Evolutionary conservation across 2,797 vertebrate species (phyloP).

Genomic region (Lophius americanus): DNA sequence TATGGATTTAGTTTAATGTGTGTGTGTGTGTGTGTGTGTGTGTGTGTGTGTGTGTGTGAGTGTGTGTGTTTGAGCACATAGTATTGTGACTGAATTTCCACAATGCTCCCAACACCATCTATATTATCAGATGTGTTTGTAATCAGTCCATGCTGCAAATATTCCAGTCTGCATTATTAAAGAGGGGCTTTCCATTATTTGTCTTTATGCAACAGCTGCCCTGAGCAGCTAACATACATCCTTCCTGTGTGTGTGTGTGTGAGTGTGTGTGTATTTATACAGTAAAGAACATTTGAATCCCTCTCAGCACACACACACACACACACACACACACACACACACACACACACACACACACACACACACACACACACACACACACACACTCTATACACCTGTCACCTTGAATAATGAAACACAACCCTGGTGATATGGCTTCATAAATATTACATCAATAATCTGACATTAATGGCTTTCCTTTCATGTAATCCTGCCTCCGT

Average conservation of each 20-base stretch:
- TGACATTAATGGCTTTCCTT: constrained; percentile 75
- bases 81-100: constrained; percentile 2
- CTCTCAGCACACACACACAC: constrained; percentile 2
- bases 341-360: constrained; percentile 5
- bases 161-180: constrained; percentile 50
- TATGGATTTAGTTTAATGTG: neutral
- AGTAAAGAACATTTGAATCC: constrained; percentile 51
- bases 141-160: constrained; percentile 15
- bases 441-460: constrained; percentile 84
- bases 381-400: constrained; percentile 31
- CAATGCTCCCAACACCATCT: neutral
- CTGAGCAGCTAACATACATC: constrained; percentile 45
- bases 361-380: too few species aligned
- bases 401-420: constrained; percentile 81
- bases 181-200: constrained; percentile 45
- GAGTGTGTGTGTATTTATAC: constrained; percentile 48
- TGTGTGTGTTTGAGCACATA: neutral
- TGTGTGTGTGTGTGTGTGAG: constrained; percentile 3
- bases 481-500: constrained; percentile 52
- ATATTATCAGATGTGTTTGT: neutral
- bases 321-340: constrained; percentile 24
- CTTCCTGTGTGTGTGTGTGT: constrained; percentile 21
- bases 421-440: constrained; percentile 79
- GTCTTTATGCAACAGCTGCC: constrained; percentile 62
- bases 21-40: neutral